A percentile compares a stretch with the other conserved stretches of the same genome.
Conservation (phyloP, 2,113 vertebrate genomes). For the Cebus imitator region DNA sequence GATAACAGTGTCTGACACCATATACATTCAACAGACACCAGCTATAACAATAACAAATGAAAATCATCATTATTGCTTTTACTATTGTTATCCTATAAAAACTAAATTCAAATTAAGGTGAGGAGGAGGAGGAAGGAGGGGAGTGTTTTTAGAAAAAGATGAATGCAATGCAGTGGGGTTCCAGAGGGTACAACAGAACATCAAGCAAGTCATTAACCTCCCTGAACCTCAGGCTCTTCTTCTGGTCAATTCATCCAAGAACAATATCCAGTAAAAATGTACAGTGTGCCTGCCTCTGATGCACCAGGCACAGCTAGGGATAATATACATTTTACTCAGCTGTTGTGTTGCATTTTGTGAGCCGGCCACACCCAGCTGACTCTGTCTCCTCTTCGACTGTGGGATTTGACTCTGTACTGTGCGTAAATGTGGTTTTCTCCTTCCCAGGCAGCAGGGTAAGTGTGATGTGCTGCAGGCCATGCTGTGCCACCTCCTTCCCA, state of each 20-base stretch:
- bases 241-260: neutral
- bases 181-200: neutral
- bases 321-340: neutral
- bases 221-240: neutral
- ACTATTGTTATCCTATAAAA: neutral
- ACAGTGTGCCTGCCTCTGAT: neutral
- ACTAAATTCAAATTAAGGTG: neutral
- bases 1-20: neutral
- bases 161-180: neutral
- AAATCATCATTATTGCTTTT: neutral
- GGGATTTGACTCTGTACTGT: neutral
- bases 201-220: neutral
- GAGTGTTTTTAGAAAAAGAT: neutral
- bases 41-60: neutral
- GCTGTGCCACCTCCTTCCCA: fast-evolving
- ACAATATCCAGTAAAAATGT: neutral
- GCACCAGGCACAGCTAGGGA: neutral
- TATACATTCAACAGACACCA: neutral
- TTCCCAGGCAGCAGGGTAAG: neutral
- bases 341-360: neutral
- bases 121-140: neutral
- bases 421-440: neutral
- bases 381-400: neutral
- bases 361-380: neutral
- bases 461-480: neutral